Evolutionary conservation across 2,888 invertebrate genomes (phyloP).

Genomic region (Xiphydria camelus): DNA sequence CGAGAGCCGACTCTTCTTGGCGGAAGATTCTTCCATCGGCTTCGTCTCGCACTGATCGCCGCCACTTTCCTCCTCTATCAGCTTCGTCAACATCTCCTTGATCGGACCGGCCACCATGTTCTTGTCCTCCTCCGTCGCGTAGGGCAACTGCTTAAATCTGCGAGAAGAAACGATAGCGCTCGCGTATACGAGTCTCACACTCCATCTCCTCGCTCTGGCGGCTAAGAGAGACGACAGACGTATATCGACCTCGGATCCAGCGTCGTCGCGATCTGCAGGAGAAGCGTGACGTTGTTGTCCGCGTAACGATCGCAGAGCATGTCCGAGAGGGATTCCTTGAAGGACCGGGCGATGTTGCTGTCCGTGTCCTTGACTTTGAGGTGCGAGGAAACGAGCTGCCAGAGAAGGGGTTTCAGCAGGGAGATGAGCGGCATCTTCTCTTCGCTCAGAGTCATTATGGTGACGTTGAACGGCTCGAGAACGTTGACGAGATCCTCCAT

Average conservation of each 20-base stretch:
- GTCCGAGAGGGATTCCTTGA: constrained; percentile 55
- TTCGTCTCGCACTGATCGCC: constrained; percentile 30
- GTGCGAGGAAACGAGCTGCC: constrained; percentile 58
- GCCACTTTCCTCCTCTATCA: constrained; percentile 51
- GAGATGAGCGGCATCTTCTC: constrained; percentile 60
- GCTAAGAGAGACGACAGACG: no score
- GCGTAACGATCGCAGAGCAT: constrained; percentile 55
- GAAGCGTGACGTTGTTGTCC: constrained; percentile 49
- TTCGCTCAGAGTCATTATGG: constrained; percentile 59
- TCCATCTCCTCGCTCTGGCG: no score
- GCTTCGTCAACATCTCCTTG: constrained; percentile 53
- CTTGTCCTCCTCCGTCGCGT: constrained; percentile 57
- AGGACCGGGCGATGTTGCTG: constrained; percentile 45
- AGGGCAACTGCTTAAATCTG: constrained; percentile 59
- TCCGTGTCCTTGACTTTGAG: constrained; percentile 55
- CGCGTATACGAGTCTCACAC: no score
- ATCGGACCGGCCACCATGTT: constrained; percentile 50
- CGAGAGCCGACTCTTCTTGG: constrained; percentile 53
- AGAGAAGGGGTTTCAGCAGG: constrained; percentile 59
- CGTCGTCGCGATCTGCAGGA: constrained; percentile 58
- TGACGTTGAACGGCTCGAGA: constrained; percentile 60
- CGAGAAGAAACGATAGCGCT: constrained; percentile 8
- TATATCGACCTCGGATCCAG: constrained; percentile 60
- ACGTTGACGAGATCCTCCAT: constrained; percentile 57
- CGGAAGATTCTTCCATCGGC: constrained; percentile 37